These are phyloP conservation scores for Lontra canadensis DNA, from an alignment of 2,113 vertebrate genomes.

Conservation along the genomic window DNA sequence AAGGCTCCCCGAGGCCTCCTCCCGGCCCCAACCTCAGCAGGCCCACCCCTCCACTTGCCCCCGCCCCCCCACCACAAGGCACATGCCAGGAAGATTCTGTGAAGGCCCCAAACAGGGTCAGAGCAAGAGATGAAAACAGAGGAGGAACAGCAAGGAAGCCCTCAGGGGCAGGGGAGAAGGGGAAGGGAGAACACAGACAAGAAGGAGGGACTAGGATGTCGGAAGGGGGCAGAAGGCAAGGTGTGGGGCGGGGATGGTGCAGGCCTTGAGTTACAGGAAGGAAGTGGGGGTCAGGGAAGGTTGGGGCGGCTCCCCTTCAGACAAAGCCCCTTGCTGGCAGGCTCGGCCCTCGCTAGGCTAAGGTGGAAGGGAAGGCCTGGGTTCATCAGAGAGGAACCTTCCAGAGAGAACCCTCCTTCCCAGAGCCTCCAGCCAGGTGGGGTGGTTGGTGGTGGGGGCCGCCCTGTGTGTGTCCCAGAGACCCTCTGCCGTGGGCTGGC, in stretches of 20 bases:
- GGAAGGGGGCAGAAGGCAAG: background rate
- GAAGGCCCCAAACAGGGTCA: slow-evolving; percentile 23
- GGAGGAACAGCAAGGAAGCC: slow-evolving; percentile 4
- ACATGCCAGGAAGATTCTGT: background rate
- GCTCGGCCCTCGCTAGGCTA: background rate
- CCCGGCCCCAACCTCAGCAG: background rate
- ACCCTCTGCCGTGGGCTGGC: background rate
- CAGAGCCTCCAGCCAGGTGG: background rate
- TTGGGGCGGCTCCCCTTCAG: background rate
- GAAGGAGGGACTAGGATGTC: too few relatives aligned
- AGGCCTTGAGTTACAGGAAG: background rate
- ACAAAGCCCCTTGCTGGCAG: background rate
- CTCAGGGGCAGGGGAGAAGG: background rate
- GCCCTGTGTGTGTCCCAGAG: background rate
- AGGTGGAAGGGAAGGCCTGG: background rate
- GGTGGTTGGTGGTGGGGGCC: background rate
- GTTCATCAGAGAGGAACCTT: background rate
- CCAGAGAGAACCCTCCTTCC: background rate
- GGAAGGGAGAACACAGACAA: background rate
- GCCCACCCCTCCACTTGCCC: background rate
- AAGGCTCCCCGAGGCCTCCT: slow-evolving; percentile 54
- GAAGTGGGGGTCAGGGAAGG: too few relatives aligned
- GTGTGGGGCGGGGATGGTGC: background rate
- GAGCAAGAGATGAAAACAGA: slow-evolving; percentile 22
- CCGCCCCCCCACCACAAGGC: background rate